Evolutionary conservation across 2,888 invertebrate genomes (phyloP), one percentile per base, ranked within the genome.

Genomic region (Melanophora roralis): DNA sequence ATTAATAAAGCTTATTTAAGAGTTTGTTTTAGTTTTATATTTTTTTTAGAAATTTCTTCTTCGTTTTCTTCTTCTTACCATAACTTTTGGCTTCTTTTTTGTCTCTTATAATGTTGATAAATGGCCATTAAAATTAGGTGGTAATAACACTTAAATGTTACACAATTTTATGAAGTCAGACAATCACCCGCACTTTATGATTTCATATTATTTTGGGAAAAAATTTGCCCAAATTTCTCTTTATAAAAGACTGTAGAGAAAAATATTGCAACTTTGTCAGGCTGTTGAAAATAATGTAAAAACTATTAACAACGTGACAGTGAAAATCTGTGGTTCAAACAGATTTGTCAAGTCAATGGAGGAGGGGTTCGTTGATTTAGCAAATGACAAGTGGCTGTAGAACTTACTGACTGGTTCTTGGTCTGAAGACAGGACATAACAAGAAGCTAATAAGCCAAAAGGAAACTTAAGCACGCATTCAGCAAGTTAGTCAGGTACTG

Each of bases 281-380:
- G 16, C 8, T 59, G 32, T 40, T 34, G 0, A 45, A 68, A 34
- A 68, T 53, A 19, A 23, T 68, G 45, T 23, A 51, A 40, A 72
- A 71, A 60, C 2, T 47, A 59, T 59, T 40, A 65, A 59, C 23
- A 49, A 67, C 74, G 74, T 74, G 74, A 74, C 65, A 67, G 59
- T 74, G 34, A 16, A 74, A 57, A 51, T 49, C 49, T 67, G 16
- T 65, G n/a, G 9, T 67, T 1, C 14, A 32, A 45, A 7, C 19
- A 14, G 49, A 67, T 32, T 27, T 65, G 74, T 59, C 34, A 67
- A 57, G 21, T 34, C 59, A 59, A 49, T 67, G 53, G 62, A 23
- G 32, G 49, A 19, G 34, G 23, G 12, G 9, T 21, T 53, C 4
- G 23, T 21, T 43, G 23, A 23, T 45, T 21, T 47, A 14, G 14